Evolutionary conservation across 2,113 vertebrate genomes (phyloP).

Genomic region (Budorcas taxicolor): DNA sequence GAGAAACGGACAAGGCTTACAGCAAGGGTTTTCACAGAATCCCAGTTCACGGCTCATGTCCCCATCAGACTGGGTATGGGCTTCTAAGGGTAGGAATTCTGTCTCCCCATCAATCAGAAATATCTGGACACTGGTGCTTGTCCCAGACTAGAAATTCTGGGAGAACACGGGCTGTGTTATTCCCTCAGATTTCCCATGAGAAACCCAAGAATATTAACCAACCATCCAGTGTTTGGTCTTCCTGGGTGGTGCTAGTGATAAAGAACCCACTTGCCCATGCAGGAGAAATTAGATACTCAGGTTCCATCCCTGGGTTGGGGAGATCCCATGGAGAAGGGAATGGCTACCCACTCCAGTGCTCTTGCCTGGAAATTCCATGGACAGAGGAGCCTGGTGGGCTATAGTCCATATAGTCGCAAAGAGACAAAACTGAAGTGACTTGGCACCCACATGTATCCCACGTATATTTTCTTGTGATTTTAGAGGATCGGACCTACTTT

Average conservation of each 20-base stretch:
- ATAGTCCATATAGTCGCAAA: rapidly evolving
- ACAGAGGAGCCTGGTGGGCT: not conserved
- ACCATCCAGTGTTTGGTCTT: not conserved
- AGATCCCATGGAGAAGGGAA: not conserved
- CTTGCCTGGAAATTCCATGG: not conserved
- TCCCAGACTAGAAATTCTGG: not conserved
- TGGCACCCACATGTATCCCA: not conserved
- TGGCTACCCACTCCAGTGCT: not conserved
- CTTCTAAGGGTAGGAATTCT: not conserved
- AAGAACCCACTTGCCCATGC: not conserved
- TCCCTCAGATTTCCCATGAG: not conserved
- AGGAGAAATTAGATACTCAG: not conserved
- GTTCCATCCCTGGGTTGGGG: not conserved
- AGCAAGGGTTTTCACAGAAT: not conserved
- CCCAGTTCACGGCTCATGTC: rapidly evolving
- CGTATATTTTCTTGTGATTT: not conserved
- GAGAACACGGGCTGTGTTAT: not conserved
- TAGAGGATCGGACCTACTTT: slow-evolving; percentile 32
- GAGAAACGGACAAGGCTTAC: not conserved
- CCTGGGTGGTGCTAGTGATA: not conserved
- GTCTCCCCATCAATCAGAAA: not conserved
- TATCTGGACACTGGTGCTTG: not conserved
- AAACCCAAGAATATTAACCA: not conserved
- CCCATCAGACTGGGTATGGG: not conserved
- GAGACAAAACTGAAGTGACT: not conserved